phyloP scores from a whole-genome alignment of 2,113 vertebrate genomes.

The Psilopogon haemacephalus region DNA sequence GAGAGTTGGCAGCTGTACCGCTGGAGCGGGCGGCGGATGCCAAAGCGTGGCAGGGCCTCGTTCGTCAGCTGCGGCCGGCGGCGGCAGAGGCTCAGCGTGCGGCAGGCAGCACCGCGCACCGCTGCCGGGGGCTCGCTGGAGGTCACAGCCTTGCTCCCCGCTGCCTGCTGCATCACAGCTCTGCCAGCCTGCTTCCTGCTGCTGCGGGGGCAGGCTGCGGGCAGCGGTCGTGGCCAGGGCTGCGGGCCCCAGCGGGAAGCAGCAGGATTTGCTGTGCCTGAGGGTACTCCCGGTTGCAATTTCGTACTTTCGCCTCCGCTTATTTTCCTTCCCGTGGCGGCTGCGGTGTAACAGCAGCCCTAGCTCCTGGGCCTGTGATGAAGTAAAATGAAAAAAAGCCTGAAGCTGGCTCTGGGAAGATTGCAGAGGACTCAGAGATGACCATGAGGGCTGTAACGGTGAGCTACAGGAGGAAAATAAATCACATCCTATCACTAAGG shows the following conservation, averaged over 20 bases:
- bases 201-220: neutral
- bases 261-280: rapidly evolving
- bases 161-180: rapidly evolving
- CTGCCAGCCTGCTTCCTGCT: neutral
- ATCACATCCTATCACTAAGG: neutral
- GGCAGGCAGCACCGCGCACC: neutral
- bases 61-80: neutral
- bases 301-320: neutral
- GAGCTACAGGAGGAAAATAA: neutral
- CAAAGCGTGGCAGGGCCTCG: no score
- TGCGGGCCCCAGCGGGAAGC: neutral
- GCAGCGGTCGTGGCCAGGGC: rapidly evolving
- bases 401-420: neutral
- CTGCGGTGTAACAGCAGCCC: neutral
- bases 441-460: neutral
- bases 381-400: neutral
- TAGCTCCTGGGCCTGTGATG: neutral
- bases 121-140: rapidly evolving
- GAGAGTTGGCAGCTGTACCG: neutral
- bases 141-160: rapidly evolving
- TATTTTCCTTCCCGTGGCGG: neutral
- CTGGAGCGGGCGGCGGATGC: rapidly evolving
- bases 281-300: neutral
- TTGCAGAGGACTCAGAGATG: neutral
- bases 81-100: rapidly evolving